Percentiles rank a stretch among this genome's conserved stretches.
phyloP scores from a whole-genome alignment of 2,888 invertebrate genomes.

The Tetramorium bicarinatum region DNA sequence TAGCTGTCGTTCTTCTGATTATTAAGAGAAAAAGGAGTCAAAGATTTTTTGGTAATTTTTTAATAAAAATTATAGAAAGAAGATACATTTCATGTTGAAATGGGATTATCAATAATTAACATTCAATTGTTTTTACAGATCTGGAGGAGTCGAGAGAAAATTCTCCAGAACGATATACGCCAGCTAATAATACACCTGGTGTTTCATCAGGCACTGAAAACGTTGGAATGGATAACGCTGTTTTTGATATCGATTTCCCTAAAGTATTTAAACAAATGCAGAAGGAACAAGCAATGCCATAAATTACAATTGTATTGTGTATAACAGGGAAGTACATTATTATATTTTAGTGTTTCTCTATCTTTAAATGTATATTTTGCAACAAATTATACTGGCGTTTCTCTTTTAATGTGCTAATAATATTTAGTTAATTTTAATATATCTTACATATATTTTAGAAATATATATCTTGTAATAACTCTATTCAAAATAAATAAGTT shows the following conservation, averaged over 20 bases:
- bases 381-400: background rate
- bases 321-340: conserved; percentile 5
- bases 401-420: background rate
- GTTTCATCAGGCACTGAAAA: conserved; percentile 66
- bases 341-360: conserved; percentile 1
- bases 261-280: conserved; percentile 89
- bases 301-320: conserved; percentile 32
- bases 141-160: conserved; percentile 84
- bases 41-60: conserved; percentile 81
- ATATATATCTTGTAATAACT: conserved; percentile 2
- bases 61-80: conserved; percentile 35
- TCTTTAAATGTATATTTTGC: background rate
- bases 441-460: conserved; percentile 12
- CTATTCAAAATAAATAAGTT: conserved; percentile 10
- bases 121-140: conserved; percentile 73
- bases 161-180: conserved; percentile 81
- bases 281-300: conserved; percentile 86
- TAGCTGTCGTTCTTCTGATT: conserved; percentile 80
- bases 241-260: conserved; percentile 89
- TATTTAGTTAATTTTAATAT: conserved; percentile 1
- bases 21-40: conserved; percentile 77
- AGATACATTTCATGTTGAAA: conserved; percentile 24
- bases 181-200: conserved; percentile 65
- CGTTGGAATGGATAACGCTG: conserved; percentile 88
- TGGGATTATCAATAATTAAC: background rate